Conservation (phyloP, 2,888 invertebrate species). For the Podabrus alpinus region DNA sequence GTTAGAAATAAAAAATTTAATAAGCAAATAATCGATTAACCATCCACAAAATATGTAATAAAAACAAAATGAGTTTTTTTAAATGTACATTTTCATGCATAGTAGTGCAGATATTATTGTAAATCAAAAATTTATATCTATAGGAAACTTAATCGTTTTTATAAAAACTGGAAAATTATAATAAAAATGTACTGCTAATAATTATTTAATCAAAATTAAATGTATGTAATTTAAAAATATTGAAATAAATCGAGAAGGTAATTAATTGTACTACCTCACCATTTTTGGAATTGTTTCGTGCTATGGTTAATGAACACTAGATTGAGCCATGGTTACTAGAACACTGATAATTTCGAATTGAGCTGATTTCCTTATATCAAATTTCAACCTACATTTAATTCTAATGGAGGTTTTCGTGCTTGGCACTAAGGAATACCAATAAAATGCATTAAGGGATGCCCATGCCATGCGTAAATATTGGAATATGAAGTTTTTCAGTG, state of each 20-base stretch:
- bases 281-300: not conserved
- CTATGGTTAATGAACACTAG: not conserved
- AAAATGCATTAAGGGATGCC: constrained; percentile 15
- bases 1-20: not conserved
- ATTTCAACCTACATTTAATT: constrained; percentile 35
- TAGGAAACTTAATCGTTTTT: too few species aligned
- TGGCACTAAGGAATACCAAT: constrained; percentile 45
- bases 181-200: too few species aligned
- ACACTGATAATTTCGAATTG: constrained; percentile 22
- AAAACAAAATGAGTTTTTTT: not conserved
- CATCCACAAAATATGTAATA: not conserved
- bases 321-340: constrained; percentile 7
- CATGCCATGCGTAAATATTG: constrained; percentile 1
- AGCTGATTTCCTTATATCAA: constrained; percentile 40
- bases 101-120: too few species aligned
- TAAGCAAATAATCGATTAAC: not conserved
- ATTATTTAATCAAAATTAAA: too few species aligned
- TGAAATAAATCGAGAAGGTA: not conserved
- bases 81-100: too few species aligned
- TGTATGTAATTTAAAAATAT: not conserved
- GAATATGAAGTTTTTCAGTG: not conserved
- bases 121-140: too few species aligned
- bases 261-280: not conserved
- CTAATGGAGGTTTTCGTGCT: constrained; percentile 46
- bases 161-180: too few species aligned